These are phyloP conservation scores for Pygmarrhopalites habei DNA, from an alignment of 1,140 invertebrate species.

Conservation along the genomic window DNA sequence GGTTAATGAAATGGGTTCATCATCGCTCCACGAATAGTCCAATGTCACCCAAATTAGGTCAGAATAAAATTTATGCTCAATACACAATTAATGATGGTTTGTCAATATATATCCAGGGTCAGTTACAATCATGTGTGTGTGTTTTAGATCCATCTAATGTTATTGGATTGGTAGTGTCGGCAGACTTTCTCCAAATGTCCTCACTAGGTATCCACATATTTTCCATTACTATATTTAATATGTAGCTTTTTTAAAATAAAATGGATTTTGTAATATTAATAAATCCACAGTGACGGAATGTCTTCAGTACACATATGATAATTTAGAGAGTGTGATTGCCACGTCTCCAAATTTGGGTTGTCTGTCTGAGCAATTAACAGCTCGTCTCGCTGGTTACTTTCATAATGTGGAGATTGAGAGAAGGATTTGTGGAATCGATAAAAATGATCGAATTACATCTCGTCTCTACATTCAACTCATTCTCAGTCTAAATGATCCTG, in stretches of 20 bases:
- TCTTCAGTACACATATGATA: slow-evolving; percentile 66
- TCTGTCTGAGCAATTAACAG: slow-evolving; percentile 68
- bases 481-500: slow-evolving; percentile 59
- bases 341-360: slow-evolving; percentile 70
- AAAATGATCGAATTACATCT: slow-evolving; percentile 74
- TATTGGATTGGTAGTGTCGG: slow-evolving; percentile 83
- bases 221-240: too few relatives aligned
- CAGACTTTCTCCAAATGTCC: slow-evolving; percentile 90
- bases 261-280: too few relatives aligned
- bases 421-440: slow-evolving; percentile 55
- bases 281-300: slow-evolving; percentile 71
- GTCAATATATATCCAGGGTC: too few relatives aligned
- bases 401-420: slow-evolving; percentile 24
- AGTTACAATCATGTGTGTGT: too few relatives aligned
- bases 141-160: slow-evolving; percentile 77
- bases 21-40: slow-evolving; percentile 17
- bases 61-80: slow-evolving; percentile 23
- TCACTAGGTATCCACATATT: too few relatives aligned
- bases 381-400: slow-evolving; percentile 23
- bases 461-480: slow-evolving; percentile 75
- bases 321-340: slow-evolving; percentile 71
- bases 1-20: slow-evolving; percentile 89
- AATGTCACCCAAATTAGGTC: slow-evolving; percentile 58
- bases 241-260: too few relatives aligned
- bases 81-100: too few relatives aligned